phyloP scores from a whole-genome alignment of 2,113 vertebrate species.

The Paradoxurus hermaphroditus region DNA sequence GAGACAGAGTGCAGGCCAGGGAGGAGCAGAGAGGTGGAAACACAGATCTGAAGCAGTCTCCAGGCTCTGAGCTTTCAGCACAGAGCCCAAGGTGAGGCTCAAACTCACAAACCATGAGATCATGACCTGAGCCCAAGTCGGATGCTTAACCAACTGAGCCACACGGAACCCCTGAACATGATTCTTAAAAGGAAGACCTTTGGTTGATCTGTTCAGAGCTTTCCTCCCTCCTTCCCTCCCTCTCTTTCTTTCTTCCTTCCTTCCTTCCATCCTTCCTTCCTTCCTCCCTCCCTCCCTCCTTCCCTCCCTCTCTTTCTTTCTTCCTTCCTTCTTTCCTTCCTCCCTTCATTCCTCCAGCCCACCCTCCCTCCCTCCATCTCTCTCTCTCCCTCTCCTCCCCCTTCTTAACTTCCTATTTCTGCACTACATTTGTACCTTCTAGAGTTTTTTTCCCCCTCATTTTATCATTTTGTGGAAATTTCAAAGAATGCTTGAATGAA shows the following conservation, averaged over 20 bases:
- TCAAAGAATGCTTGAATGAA: neutral
- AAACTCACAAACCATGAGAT: no score
- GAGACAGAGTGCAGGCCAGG: no score
- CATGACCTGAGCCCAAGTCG: no score
- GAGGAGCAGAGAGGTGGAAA: no score
- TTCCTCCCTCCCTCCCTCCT: neutral
- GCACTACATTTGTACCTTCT: neutral
- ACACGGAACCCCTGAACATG: neutral
- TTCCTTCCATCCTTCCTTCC: rapidly evolving
- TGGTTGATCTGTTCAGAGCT: neutral
- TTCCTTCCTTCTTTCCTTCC: rapidly evolving
- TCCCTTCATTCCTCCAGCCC: no score
- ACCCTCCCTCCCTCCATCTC: neutral
- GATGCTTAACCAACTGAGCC: no score
- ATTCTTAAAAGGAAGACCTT: neutral
- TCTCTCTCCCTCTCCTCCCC: rapidly evolving
- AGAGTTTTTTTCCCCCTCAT: neutral
- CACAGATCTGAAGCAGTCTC: no score
- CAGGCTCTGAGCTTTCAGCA: no score
- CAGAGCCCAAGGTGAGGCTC: no score
- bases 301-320: neutral
- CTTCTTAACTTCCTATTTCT: neutral
- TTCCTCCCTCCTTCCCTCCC: neutral
- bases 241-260: neutral
- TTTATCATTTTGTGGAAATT: neutral